Evolutionary conservation across 2,113 vertebrate genomes (phyloP).

Genomic region (Oenanthe oenanthe): DNA sequence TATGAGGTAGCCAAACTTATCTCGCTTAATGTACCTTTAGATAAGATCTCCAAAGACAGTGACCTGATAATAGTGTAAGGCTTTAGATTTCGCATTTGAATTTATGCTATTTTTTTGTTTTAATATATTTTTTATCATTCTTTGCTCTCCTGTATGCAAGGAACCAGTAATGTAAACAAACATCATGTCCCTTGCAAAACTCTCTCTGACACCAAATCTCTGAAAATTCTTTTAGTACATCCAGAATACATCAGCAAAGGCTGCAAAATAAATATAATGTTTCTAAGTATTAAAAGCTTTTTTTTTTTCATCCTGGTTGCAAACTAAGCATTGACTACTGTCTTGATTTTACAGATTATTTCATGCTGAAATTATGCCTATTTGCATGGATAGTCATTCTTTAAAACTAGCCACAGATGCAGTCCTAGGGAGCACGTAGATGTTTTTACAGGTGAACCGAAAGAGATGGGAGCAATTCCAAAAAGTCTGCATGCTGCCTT

Average conservation of each 20-base stretch:
- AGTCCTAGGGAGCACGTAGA: slow-evolving; percentile 84
- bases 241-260: slow-evolving; percentile 23
- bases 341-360: slow-evolving; percentile 81
- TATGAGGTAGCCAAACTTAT: neutral
- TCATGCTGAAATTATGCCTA: slow-evolving; percentile 83
- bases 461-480: slow-evolving; percentile 85
- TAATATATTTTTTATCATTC: neutral
- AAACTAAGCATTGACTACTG: slow-evolving; percentile 69
- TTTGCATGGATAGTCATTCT: slow-evolving; percentile 87
- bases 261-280: slow-evolving; percentile 22
- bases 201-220: slow-evolving; percentile 25
- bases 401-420: slow-evolving; percentile 86
- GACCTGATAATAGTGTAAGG: neutral
- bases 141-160: slow-evolving; percentile 28
- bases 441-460: slow-evolving; percentile 91
- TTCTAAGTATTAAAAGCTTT: neutral
- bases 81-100: slow-evolving; percentile 16
- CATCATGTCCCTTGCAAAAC: slow-evolving; percentile 10
- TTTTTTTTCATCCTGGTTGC: neutral
- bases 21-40: neutral
- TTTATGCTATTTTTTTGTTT: neutral
- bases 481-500: slow-evolving; percentile 82
- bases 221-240: slow-evolving; percentile 33
- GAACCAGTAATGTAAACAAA: slow-evolving; percentile 21
- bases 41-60: neutral